Evolutionary conservation across 2,797 vertebrate species (phyloP).

Genomic region (Pangasius macronema): DNA sequence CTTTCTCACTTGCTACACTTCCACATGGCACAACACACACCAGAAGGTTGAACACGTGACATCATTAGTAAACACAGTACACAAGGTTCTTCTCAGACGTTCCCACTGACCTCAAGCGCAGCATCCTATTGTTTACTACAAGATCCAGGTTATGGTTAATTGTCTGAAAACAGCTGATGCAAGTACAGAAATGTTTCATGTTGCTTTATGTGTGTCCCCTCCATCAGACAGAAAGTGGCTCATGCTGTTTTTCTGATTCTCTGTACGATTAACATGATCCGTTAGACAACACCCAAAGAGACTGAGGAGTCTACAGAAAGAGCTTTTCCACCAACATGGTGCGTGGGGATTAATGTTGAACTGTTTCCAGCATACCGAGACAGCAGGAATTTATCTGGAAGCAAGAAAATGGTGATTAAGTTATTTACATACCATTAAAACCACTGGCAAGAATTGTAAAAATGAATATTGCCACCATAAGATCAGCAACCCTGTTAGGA

Average conservation of each 20-base stretch:
- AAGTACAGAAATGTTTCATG: slow-evolving; percentile 16
- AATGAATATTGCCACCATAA: slow-evolving; percentile 17
- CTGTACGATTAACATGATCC: slow-evolving; percentile 56
- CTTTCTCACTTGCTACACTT: slow-evolving; percentile 46
- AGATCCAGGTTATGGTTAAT: slow-evolving; percentile 42
- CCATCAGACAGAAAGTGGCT: slow-evolving; percentile 61
- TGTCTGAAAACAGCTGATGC: slow-evolving; percentile 40
- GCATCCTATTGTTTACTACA: slow-evolving; percentile 49
- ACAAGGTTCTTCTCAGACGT: slow-evolving; percentile 33
- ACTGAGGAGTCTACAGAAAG: slow-evolving; percentile 5
- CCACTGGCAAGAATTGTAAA: neutral
- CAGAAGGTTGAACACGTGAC: slow-evolving; percentile 68
- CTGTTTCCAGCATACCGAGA: neutral
- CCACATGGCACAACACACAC: slow-evolving; percentile 64
- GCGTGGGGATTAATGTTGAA: neutral
- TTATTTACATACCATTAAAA: slow-evolving; percentile 15
- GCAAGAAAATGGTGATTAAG: neutral
- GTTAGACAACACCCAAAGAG: neutral
- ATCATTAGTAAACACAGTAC: slow-evolving; percentile 69
- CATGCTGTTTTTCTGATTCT: slow-evolving; percentile 69
- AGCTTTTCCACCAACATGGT: slow-evolving; percentile 10
- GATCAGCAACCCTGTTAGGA: neutral
- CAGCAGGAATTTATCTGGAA: neutral
- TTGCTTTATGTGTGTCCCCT: slow-evolving; percentile 30
- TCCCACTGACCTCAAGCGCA: slow-evolving; percentile 35